Percentiles rank a stretch among this genome's conserved stretches.
Conservation (phyloP, 2,113 vertebrate species). For the Todiramphus saurophagus region DNA sequence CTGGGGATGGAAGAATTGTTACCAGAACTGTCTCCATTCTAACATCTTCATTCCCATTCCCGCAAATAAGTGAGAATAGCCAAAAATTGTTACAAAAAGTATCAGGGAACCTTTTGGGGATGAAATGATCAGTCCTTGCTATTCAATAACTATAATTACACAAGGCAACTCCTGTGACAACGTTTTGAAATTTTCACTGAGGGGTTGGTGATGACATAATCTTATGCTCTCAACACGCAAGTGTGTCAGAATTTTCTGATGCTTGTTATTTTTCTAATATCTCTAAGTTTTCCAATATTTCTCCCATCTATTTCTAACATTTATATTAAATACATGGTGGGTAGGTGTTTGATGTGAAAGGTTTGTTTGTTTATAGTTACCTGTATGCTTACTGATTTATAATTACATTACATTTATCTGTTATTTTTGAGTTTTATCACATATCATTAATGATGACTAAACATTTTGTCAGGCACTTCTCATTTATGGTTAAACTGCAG, state of each 20-base stretch:
- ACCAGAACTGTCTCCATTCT: background rate
- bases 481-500: background rate
- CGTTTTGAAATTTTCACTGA: background rate
- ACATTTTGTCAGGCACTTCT: background rate
- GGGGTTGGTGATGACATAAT: background rate
- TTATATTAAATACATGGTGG: background rate
- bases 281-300: background rate
- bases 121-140: background rate
- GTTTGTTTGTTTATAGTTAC: background rate
- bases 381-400: background rate
- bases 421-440: background rate
- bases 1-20: fast-evolving
- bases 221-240: background rate
- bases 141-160: background rate
- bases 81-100: background rate
- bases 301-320: background rate
- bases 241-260: background rate
- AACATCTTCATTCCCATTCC: background rate
- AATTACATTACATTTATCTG: background rate
- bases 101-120: background rate
- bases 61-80: background rate
- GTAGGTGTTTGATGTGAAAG: background rate
- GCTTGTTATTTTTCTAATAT: background rate
- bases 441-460: background rate
- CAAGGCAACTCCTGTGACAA: background rate